Percentiles rank a stretch among this genome's conserved stretches.
phyloP scores from a whole-genome alignment of 37 sponge, comb jelly and placozoan genomes.

The Halisarca cf. caerulea region DNA sequence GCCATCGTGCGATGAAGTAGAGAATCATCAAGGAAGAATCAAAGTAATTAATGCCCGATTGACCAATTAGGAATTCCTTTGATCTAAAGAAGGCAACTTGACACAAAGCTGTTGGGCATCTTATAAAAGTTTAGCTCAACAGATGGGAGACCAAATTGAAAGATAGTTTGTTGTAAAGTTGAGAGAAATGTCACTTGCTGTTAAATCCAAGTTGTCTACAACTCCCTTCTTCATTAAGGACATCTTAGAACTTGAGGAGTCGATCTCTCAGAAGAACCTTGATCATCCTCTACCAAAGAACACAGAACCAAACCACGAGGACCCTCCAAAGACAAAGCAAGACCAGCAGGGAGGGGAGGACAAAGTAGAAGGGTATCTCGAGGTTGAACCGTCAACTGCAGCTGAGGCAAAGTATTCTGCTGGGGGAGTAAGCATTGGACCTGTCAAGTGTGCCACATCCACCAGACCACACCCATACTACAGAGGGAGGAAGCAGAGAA shows the following conservation, averaged over 20 bases:
- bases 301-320: too few species aligned
- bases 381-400: too few species aligned
- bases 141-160: neutral
- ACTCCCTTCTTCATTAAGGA: conserved; percentile 9
- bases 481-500: neutral
- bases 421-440: too few species aligned
- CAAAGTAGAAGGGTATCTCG: too few species aligned
- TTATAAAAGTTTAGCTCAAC: neutral
- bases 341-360: too few species aligned
- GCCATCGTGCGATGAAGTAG: too few species aligned
- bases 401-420: too few species aligned
- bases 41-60: neutral
- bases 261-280: too few species aligned
- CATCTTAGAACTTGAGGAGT: neutral
- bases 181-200: neutral
- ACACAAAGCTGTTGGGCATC: neutral
- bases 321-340: too few species aligned
- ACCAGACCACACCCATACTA: neutral
- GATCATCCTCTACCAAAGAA: too few species aligned
- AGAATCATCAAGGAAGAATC: too few species aligned
- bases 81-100: neutral
- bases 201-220: neutral
- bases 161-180: neutral
- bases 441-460: too few species aligned
- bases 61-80: conserved; percentile 9